These are phyloP conservation scores for Amphipoea oculea DNA, from an alignment of 2,888 invertebrate genomes.

Conservation along the genomic window DNA sequence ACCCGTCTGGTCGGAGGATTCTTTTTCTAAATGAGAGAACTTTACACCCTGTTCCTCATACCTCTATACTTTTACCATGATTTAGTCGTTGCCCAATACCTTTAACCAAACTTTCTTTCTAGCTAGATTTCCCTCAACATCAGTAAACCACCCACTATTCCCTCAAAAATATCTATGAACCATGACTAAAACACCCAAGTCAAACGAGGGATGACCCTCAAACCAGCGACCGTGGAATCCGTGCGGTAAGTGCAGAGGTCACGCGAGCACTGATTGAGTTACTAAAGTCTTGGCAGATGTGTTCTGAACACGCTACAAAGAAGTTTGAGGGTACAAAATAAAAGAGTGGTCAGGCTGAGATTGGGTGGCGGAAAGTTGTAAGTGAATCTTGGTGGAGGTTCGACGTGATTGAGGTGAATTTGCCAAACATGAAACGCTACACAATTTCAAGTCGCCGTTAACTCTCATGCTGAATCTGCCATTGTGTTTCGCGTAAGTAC, in stretches of 20 bases:
- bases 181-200: slow-evolving; percentile 51
- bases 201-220: slow-evolving; percentile 66
- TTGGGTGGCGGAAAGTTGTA: slow-evolving; percentile 35
- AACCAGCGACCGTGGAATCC: slow-evolving; percentile 64
- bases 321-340: slow-evolving; percentile 48
- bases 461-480: neutral
- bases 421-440: neutral
- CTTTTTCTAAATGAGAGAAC: too few species aligned
- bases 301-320: slow-evolving; percentile 61
- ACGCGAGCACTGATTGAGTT: slow-evolving; percentile 71
- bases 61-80: neutral
- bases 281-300: slow-evolving; percentile 51
- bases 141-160: too few species aligned
- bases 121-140: neutral
- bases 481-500: too few species aligned
- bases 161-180: slow-evolving; percentile 35
- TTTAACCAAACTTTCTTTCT: neutral
- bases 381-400: slow-evolving; percentile 12
- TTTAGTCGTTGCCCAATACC: neutral
- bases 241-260: slow-evolving; percentile 67
- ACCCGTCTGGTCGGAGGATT: too few species aligned
- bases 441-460: too few species aligned
- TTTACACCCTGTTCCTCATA: too few species aligned
- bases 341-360: slow-evolving; percentile 47
- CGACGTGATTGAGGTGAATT: neutral